Evolutionary conservation across 2,888 invertebrate species (phyloP), one percentile per base, ranked within the genome.

Genomic region (Yponomeuta sedellus): DNA sequence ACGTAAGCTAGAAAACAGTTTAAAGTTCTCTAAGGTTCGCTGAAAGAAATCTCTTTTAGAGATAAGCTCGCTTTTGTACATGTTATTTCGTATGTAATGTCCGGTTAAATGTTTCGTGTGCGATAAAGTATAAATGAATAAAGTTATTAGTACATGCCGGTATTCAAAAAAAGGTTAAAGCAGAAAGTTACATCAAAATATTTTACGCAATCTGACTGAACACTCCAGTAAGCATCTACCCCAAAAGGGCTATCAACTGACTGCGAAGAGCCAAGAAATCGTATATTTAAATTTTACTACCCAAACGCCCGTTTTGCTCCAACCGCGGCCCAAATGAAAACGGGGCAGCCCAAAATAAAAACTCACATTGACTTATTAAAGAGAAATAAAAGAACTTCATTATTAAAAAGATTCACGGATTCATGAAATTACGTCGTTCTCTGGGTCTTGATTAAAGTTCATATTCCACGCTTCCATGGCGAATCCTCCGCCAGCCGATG

Each of bases 191-290:
- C 44, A 52, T 8, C 44, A 52, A 52, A 52, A 52, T 52, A 52
- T 52, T 52, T 52, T 52, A 12, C 44, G 44, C 44, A 52, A 52
- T 52, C 44, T 52, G 12, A 16, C 16, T 16, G 8, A 16, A 52
- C 44, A 52, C 16, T 52, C 44, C 44, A 52, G 44, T 16, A 12
- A 52, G 44, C 16, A 52, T 52, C 16, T 52, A 52, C 44, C 44
- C 44, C 44, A 52, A 52, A 52, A 52, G 44, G 44, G 44, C 44
- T 52, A 52, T 52, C 44, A 52, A 52, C 44, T 52, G 44, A 52
- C 44, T 12, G 44, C 16, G 16, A 52, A 52, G 16, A 52, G 44
- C 44, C 1, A 52, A 52, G 44, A 52, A 52, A 52, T 52, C 44
- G 16, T 52, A 52, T 52, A 52, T 52, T 52, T 52, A 52, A 52